phyloP scores from a whole-genome alignment of 2,797 vertebrate species.

The Carduelis carduelis region DNA sequence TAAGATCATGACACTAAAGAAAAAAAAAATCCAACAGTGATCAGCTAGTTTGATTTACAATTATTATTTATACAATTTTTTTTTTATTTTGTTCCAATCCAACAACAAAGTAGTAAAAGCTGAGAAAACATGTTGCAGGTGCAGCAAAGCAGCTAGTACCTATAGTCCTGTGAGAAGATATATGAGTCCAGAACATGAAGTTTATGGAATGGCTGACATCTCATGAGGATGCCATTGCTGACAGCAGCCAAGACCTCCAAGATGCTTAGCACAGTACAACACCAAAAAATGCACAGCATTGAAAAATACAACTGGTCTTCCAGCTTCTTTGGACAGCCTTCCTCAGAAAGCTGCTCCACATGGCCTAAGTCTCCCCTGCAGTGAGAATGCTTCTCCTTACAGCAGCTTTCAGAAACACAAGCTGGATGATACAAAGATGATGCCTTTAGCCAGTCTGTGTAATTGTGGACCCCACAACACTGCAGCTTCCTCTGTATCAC shows the following conservation, averaged over 20 bases:
- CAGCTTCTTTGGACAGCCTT: constrained; percentile 42
- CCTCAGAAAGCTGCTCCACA: neutral
- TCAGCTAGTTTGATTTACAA: neutral
- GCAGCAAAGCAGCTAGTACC: neutral
- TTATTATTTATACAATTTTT: neutral
- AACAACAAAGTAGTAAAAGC: neutral
- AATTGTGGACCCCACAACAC: constrained; percentile 50
- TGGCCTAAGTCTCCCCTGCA: neutral
- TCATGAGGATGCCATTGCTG: constrained; percentile 46
- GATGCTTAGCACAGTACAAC: neutral
- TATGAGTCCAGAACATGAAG: neutral
- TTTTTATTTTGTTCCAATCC: neutral
- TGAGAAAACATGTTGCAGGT: rapidly evolving
- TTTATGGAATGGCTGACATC: neutral
- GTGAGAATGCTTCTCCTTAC: neutral
- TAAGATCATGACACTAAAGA: neutral
- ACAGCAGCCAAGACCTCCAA: constrained; percentile 23
- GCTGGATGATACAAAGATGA: neutral
- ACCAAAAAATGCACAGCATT: neutral
- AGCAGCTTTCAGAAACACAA: constrained; percentile 36
- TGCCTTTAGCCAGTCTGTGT: constrained; percentile 27
- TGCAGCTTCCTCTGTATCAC: constrained; percentile 5
- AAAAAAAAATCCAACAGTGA: neutral
- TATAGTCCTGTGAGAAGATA: neutral
- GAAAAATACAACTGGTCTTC: neutral